Evolutionary conservation across 2,888 invertebrate genomes (phyloP), one percentile per base, ranked within the genome.

Genomic region (Xestobium rufovillosum): DNA sequence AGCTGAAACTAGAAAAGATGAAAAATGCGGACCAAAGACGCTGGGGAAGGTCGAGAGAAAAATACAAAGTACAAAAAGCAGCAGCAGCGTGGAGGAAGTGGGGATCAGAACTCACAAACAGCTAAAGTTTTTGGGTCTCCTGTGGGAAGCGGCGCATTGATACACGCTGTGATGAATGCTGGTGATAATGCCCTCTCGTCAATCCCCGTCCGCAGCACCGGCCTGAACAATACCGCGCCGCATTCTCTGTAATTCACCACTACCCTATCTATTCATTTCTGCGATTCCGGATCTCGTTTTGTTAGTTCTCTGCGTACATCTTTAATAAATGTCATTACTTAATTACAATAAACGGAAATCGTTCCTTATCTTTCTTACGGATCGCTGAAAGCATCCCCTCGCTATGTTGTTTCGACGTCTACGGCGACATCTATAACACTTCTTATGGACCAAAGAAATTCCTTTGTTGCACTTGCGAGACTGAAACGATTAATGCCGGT

Each of bases 151-250:
- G 51, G 54, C 58, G 62, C 66, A 66, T 66, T 66, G 65, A 66
- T 66, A 66, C 65, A 62, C 60, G 61, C 57, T 50, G 61, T 68
- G 69, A 69, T 67, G 65, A 65, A 69, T 69, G 63, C 54, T 51
- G 58, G 68, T 63, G 69, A 69, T 69, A 69, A 69, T 69, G 66
- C 64, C 63, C 61, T 62, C 63, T 67, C 67, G 67, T 69, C 68
- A 68, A 68, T 69, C 65, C 66, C 63, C 62, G 67, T 68, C 68
- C 63, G 62, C 62, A 63, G 61, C 67, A 67, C 65, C 63, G 64
- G 65, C 69, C 72, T 72, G 67, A 69, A 71, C 71, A 69, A 70
- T 65, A 71, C 66, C 60, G 54, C 56, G 71, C 65, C 60, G 54
- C 56, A 56, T 54, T 55, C 57, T 59, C 56, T 56, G 61, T 62